Percentiles rank a stretch among this genome's conserved stretches.
Evolutionary conservation across 2,113 vertebrate genomes (phyloP).

Genomic region (Hyperoodon ampullatus): DNA sequence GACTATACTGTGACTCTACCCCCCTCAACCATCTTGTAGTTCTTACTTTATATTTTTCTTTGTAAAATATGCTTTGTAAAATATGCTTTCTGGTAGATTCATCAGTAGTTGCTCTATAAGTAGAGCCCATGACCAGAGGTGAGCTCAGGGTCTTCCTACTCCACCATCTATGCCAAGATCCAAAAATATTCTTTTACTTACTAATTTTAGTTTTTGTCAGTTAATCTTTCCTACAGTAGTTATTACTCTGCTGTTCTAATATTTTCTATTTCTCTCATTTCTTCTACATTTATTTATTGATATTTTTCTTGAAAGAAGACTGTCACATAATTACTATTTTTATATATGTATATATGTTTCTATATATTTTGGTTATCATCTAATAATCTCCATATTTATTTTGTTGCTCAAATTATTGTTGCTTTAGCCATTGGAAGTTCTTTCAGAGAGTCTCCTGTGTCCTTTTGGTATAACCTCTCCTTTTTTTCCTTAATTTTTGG

Average conservation of each 20-base stretch:
- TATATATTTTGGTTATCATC: not conserved
- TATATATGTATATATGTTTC: not conserved
- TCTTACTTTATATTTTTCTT: not conserved
- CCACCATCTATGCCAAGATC: not conserved
- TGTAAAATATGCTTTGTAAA: not conserved
- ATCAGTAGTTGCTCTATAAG: not conserved
- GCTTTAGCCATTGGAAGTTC: not conserved
- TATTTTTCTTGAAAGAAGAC: not conserved
- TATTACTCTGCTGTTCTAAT: not conserved
- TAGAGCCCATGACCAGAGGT: not conserved
- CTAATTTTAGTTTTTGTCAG: constrained; percentile 21
- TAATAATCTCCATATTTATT: not conserved
- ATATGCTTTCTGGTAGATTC: not conserved
- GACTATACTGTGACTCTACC: not conserved
- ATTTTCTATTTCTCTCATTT: constrained; percentile 29
- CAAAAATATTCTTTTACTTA: not conserved
- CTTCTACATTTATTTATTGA: constrained; percentile 19
- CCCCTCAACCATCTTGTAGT: not conserved
- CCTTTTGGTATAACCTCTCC: not conserved
- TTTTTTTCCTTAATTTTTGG: not conserved
- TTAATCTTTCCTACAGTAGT: constrained; percentile 15
- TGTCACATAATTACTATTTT: not conserved
- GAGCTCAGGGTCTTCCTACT: not conserved
- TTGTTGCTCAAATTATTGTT: not conserved
- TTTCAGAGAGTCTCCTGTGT: not conserved